Evolutionary conservation across 2,113 vertebrate genomes (phyloP).

Genomic region (Fregata magnificens): DNA sequence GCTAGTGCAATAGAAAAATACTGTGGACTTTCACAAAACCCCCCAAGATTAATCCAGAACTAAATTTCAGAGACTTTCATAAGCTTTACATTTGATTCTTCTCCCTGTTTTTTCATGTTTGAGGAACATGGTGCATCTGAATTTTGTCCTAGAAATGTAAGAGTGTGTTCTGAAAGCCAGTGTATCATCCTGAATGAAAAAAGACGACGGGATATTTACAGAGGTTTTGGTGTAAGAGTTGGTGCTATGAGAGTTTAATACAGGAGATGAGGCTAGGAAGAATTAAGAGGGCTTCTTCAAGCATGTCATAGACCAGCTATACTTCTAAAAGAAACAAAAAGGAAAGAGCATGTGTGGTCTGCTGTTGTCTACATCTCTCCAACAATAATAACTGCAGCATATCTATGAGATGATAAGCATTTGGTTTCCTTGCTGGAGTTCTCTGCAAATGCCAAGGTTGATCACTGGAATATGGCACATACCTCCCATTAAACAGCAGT

Average conservation of each 20-base stretch:
- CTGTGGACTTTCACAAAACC: background rate
- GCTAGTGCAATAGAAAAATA: background rate
- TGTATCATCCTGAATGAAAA: background rate
- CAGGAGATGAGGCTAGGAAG: background rate
- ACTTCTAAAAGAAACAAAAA: background rate
- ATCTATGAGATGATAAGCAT: background rate
- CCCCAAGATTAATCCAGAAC: background rate
- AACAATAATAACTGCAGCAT: background rate
- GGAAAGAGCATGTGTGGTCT: background rate
- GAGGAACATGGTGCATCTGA: background rate
- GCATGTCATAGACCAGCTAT: background rate
- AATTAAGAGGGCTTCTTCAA: background rate
- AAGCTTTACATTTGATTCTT: background rate
- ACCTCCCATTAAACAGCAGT: background rate
- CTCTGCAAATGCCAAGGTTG: background rate
- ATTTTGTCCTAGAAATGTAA: background rate
- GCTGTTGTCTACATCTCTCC: background rate
- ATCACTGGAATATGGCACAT: background rate
- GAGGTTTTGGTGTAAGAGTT: background rate
- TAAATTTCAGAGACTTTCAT: background rate
- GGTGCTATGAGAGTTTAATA: background rate
- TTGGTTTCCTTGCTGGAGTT: constrained; percentile 38
- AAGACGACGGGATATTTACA: background rate
- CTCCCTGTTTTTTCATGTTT: background rate
- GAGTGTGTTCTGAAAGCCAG: background rate